These are phyloP conservation scores for Phalacrocorax aristotelis DNA, from an alignment of 2,113 vertebrate genomes.

Conservation along the genomic window DNA sequence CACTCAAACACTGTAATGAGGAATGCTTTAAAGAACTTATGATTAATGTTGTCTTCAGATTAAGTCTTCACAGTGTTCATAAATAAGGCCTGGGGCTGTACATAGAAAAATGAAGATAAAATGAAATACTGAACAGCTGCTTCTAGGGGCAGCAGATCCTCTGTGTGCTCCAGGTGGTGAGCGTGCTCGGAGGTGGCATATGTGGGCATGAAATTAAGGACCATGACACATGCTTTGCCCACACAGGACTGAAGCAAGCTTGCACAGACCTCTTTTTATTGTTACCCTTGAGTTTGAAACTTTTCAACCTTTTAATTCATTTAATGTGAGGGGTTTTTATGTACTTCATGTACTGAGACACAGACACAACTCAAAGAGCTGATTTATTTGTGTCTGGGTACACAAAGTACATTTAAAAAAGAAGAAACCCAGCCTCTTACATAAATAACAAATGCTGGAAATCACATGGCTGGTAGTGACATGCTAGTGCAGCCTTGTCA, in stretches of 20 bases:
- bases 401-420: background rate
- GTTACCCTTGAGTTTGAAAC: background rate
- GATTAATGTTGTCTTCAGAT: conserved; percentile 43
- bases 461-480: background rate
- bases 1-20: background rate
- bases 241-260: background rate
- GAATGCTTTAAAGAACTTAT: conserved; percentile 28
- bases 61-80: background rate
- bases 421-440: background rate
- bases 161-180: background rate
- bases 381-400: background rate
- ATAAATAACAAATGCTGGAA: background rate
- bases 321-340: background rate
- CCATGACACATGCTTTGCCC: fast-evolving
- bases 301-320: background rate
- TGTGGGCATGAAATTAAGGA: background rate
- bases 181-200: background rate
- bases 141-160: background rate
- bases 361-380: background rate
- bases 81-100: conserved; percentile 2
- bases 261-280: background rate
- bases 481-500: background rate
- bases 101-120: conserved; percentile 19
- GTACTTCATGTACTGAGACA: background rate
- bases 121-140: background rate